A percentile compares a stretch with the other conserved stretches of the same genome.
Evolutionary conservation across 2,888 invertebrate genomes (phyloP).

Genomic region (Tineola bisselliella): DNA sequence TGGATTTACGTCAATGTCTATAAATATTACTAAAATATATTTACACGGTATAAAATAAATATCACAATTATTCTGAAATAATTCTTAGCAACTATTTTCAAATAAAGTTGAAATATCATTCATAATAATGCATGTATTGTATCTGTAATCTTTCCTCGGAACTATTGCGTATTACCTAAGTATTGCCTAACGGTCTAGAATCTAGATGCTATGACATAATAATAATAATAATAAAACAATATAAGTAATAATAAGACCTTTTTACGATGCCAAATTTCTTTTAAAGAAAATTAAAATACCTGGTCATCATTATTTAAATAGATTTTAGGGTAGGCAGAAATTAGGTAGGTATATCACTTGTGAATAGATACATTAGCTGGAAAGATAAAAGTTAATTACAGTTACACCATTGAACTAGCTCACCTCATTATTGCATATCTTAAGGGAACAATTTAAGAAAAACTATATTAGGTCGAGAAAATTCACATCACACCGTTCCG

Average conservation of each 20-base stretch:
- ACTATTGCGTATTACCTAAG: conserved; percentile 53
- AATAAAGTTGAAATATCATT: conserved; percentile 18
- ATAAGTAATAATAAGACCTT: not conserved
- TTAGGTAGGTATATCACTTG: not conserved
- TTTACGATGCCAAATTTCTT: not conserved
- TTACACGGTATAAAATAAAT: too few relatives aligned
- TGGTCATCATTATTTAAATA: too few relatives aligned
- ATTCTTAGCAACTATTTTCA: not conserved
- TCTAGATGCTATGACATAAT: conserved; percentile 33
- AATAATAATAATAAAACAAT: conserved; percentile 19
- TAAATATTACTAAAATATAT: too few relatives aligned
- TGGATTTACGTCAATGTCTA: too few relatives aligned
- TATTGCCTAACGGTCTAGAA: conserved; percentile 37
- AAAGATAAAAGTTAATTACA: not conserved
- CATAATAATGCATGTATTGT: conserved; percentile 19
- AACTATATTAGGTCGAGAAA: conserved; percentile 63
- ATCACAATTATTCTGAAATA: too few relatives aligned
- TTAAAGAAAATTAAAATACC: not conserved
- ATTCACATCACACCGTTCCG: conserved; percentile 62
- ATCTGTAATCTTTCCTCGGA: conserved; percentile 39
- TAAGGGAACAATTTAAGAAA: conserved; percentile 28
- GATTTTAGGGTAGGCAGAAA: too few relatives aligned
- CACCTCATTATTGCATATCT: not conserved
- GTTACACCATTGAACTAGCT: conserved; percentile 37
- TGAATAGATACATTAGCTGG: not conserved